Percentiles rank a stretch among this genome's conserved stretches.
phyloP scores from a whole-genome alignment of 1,140 invertebrate species.

The Choristoneura fumiferana region DNA sequence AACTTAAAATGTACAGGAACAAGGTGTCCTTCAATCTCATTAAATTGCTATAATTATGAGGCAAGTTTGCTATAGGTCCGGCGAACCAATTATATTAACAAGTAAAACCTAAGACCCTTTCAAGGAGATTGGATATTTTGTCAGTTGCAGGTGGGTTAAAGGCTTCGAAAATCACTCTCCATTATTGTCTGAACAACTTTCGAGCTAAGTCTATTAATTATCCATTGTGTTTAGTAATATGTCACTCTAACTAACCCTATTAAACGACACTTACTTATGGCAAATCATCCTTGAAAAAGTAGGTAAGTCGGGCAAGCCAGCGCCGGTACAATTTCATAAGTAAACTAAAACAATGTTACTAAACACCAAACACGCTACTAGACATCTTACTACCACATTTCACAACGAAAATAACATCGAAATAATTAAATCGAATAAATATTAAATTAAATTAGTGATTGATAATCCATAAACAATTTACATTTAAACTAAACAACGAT shows the following conservation, averaged over 20 bases:
- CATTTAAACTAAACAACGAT: constrained; percentile 72
- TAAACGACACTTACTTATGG: background rate
- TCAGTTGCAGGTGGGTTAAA: background rate
- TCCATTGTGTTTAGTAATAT: background rate
- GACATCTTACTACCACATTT: constrained; percentile 40
- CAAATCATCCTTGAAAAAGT: constrained; percentile 6
- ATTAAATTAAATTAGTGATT: constrained; percentile 64
- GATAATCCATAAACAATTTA: constrained; percentile 57
- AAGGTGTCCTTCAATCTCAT: constrained; percentile 14
- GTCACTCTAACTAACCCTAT: background rate
- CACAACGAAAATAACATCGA: constrained; percentile 55
- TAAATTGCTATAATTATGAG: constrained; percentile 16
- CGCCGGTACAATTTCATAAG: constrained; percentile 33
- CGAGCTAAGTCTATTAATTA: background rate
- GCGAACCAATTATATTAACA: background rate
- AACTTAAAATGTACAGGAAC: constrained; percentile 10
- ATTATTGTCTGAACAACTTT: constrained; percentile 6
- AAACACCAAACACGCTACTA: constrained; percentile 35
- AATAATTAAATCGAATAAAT: constrained; percentile 64
- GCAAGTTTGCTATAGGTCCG: constrained; percentile 2
- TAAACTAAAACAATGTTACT: constrained; percentile 26
- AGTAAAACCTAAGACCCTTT: constrained; percentile 11
- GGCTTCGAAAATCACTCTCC: background rate
- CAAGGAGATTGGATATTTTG: background rate
- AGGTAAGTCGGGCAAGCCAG: constrained; percentile 46